Base-by-base conservation (phyloP, 2,797 vertebrate species). In the Calcarius lapponicus region DNA sequence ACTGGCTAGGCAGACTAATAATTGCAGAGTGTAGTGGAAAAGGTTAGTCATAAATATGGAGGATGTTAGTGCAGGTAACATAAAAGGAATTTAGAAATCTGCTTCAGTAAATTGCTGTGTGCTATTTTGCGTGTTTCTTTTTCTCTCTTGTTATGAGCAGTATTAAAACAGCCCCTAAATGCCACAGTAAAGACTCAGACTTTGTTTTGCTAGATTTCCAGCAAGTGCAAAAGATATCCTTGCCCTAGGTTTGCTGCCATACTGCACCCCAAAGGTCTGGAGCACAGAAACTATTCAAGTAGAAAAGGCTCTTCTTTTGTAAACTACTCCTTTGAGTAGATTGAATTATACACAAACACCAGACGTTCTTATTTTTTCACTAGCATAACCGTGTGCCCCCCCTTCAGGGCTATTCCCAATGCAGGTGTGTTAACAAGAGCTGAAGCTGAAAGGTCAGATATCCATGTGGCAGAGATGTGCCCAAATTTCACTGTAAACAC, bases 11-110 rank as follows among this genome's bases (percentile, higher is more conserved):
- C 83, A 95, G 74, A 94, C 82, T 94, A 95, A 96, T 88, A 71
- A 94, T 94, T 80, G 67, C 78, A 94, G 86, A 95, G 60, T 6
- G 15, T 40, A 82, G 90, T 82, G 85, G 78, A 76, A 96, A 97
- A 95, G 90, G 86, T 92, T 96, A 94, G 88, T 82, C 87, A 95
- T 95, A 94, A 95, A 96, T 94, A 95, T 36, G 48, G 73, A 93
- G 56, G 73, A 50, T 92, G 82, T 86, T 96, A 93, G 80, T 82
- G 81, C 76, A 73, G 64, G 66, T 92, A 90, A 81, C 80, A 92
- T 88, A 91, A 96, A 96, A 90, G 42, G 91, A 96, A 86, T 90
- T 90, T 84, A 84, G 80, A 95, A 90, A 94, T 86, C 73, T 92
- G 70, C 66, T 92, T 90, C 85, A 86, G 60, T 34, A 92, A 86